These are phyloP conservation scores for Ephydatia muelleri DNA, from an alignment of 37 sponge, comb jelly and placozoan species.

Conservation along the genomic window DNA sequence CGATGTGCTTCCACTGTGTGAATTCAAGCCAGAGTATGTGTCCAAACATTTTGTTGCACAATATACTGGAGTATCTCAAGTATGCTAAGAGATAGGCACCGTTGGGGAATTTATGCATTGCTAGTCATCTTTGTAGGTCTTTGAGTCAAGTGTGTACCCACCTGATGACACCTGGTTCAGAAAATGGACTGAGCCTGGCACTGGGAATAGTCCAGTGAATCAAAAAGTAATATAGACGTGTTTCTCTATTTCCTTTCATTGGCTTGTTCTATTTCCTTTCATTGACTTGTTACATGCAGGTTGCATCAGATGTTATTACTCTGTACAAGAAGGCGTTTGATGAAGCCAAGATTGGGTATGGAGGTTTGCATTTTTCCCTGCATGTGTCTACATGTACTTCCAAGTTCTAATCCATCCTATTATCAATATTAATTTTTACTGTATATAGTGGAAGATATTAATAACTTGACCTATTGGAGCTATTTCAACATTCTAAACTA, in stretches of 20 bases:
- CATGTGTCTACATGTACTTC: not conserved
- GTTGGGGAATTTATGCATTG: not conserved
- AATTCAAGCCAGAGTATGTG: constrained; percentile 37
- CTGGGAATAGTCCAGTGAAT: not conserved
- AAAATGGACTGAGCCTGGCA: constrained; percentile 17
- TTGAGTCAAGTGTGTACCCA: constrained; percentile 37
- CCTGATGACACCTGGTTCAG: constrained; percentile 40
- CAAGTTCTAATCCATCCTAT: too few species aligned
- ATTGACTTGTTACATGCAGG: not conserved
- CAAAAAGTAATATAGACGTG: not conserved
- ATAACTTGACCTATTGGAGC: not conserved
- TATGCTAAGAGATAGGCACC: not conserved
- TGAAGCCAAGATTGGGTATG: not conserved
- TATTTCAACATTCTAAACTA: not conserved
- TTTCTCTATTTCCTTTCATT: not conserved
- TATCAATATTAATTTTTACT: not conserved
- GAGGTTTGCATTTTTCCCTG: not conserved
- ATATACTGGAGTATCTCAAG: not conserved
- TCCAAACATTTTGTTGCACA: not conserved
- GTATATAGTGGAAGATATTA: not conserved
- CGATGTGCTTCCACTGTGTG: constrained; percentile 42
- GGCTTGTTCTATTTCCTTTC: too few species aligned
- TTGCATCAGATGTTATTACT: not conserved
- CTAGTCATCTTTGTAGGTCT: not conserved
- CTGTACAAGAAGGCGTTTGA: constrained; percentile 39